These are phyloP conservation scores for Saturnia japonica DNA, from an alignment of 2,888 invertebrate genomes.

Conservation along the genomic window DNA sequence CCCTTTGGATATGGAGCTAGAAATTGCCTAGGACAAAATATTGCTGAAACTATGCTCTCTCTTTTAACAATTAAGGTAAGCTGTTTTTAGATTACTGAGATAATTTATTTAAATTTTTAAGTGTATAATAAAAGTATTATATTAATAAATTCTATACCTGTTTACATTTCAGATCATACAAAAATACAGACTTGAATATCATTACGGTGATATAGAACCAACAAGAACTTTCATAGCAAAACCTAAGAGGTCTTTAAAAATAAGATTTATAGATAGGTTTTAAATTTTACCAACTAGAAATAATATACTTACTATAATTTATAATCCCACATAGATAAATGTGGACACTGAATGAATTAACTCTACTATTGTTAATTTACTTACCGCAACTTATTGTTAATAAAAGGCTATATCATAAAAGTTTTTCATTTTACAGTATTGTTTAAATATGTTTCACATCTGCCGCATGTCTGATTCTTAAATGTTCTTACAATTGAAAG, in stretches of 20 bases:
- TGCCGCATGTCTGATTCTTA: too few relatives aligned
- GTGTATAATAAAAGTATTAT: neutral
- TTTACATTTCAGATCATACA: slow-evolving; percentile 77
- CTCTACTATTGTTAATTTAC: neutral
- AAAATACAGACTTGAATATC: slow-evolving; percentile 84
- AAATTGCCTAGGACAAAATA: slow-evolving; percentile 83
- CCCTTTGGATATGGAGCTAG: slow-evolving; percentile 85
- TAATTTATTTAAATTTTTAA: too few relatives aligned
- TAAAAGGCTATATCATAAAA: neutral
- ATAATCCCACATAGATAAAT: neutral
- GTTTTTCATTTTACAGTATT: neutral
- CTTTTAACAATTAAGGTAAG: slow-evolving; percentile 80
- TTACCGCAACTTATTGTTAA: neutral
- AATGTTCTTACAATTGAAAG: too few relatives aligned
- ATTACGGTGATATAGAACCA: slow-evolving; percentile 84
- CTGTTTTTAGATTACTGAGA: neutral
- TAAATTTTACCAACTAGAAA: slow-evolving; percentile 31
- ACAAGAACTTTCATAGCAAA: slow-evolving; percentile 81
- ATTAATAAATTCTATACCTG: neutral
- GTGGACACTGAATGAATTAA: neutral
- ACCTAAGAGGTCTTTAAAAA: slow-evolving; percentile 83
- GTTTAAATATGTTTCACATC: too few relatives aligned
- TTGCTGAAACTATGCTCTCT: slow-evolving; percentile 83
- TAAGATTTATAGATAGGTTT: slow-evolving; percentile 83
- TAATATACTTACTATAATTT: neutral